These are phyloP conservation scores for Eubasilissa splendida DNA, from an alignment of 2,888 invertebrate genomes.

Conservation along the genomic window DNA sequence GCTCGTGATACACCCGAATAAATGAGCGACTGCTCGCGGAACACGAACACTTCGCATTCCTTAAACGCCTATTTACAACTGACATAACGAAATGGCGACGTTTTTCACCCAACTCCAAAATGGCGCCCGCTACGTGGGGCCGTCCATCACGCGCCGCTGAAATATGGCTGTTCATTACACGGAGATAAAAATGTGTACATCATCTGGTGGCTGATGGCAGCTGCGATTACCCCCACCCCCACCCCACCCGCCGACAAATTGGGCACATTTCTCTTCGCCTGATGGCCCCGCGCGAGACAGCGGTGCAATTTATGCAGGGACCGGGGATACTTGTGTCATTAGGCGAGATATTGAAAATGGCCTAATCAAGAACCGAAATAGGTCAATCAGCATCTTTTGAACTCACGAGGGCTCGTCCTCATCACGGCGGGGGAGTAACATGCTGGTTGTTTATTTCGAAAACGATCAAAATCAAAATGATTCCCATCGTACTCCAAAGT, in stretches of 20 bases:
- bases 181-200: constrained; percentile 29
- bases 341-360: no score
- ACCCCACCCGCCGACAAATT: constrained; percentile 6
- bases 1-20: not conserved
- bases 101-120: constrained; percentile 19
- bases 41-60: constrained; percentile 20
- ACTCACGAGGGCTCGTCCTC: no score
- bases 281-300: no score
- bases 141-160: constrained; percentile 19
- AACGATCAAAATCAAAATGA: no score
- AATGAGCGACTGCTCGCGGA: not conserved
- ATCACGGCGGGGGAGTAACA: no score
- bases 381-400: no score
- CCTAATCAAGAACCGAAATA: no score
- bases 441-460: no score
- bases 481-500: no score
- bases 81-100: constrained; percentile 34
- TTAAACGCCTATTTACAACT: constrained; percentile 32
- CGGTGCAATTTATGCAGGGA: no score
- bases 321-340: no score
- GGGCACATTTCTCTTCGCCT: not conserved
- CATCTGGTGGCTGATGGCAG: constrained; percentile 27
- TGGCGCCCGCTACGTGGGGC: constrained; percentile 16
- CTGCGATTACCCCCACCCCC: not conserved
- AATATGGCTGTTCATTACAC: constrained; percentile 28